Evolutionary conservation across 37 sponge, comb jelly and placozoan genomes (phyloP).

Genomic region (Corticium candelabrum): DNA sequence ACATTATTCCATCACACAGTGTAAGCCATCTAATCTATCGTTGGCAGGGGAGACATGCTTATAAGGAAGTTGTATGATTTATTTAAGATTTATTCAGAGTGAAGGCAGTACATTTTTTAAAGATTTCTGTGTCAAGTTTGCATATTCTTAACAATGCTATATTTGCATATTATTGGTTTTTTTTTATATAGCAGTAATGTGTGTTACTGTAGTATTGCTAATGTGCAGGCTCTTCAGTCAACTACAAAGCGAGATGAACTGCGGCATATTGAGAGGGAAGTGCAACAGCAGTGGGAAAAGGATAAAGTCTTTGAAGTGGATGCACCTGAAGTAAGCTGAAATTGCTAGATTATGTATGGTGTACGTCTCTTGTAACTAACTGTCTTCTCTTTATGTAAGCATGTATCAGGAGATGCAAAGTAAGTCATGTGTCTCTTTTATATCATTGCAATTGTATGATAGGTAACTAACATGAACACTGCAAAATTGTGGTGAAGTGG

Average conservation of each 20-base stretch:
- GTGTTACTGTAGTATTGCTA: no score
- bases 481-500: neutral
- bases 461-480: neutral
- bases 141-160: no score
- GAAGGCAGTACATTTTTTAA: no score
- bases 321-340: conserved; percentile 41
- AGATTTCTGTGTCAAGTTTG: no score
- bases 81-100: no score
- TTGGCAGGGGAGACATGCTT: no score
- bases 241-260: conserved; percentile 66
- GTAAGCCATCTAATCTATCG: no score
- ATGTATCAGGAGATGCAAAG: neutral
- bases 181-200: no score
- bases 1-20: no score
- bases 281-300: conserved; percentile 80
- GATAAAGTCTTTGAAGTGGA: conserved; percentile 74
- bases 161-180: no score
- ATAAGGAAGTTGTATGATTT: no score
- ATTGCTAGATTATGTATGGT: neutral
- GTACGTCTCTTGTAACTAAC: no score
- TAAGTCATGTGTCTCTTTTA: neutral
- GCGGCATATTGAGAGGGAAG: conserved; percentile 63
- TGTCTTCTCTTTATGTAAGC: neutral
- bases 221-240: neutral
- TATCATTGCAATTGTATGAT: neutral